phyloP scores from a whole-genome alignment of 1,140 invertebrate species.

The Conus betulinus region DNA sequence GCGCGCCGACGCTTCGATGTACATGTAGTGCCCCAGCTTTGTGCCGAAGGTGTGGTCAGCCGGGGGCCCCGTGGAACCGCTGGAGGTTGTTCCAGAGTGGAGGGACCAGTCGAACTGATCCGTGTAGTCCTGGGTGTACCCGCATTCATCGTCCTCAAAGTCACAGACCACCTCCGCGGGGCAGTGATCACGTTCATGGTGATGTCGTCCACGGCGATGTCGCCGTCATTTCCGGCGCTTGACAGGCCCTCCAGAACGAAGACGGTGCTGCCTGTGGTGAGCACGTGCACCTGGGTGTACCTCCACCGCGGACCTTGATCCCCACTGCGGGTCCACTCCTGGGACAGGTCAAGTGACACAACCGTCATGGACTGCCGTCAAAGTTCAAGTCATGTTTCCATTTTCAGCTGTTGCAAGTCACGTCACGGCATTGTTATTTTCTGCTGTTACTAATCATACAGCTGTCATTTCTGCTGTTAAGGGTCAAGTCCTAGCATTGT shows the following conservation, averaged over 20 bases:
- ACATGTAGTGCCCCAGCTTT: conserved; percentile 76
- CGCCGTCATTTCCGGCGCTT: conserved; percentile 57
- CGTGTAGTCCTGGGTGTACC: conserved; percentile 82
- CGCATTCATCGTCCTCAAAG: conserved; percentile 69
- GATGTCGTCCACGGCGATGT: conserved; percentile 71
- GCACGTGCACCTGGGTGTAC: background rate
- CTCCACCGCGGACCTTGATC: conserved; percentile 24
- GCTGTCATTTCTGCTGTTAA: too few species aligned
- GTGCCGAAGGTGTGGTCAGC: conserved; percentile 70
- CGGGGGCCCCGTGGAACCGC: conserved; percentile 47
- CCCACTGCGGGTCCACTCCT: conserved; percentile 27
- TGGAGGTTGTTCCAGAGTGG: background rate
- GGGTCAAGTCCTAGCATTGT: too few species aligned
- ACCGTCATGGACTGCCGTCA: too few species aligned
- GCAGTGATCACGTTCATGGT: conserved; percentile 36
- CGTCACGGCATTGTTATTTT: too few species aligned
- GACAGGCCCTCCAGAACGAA: conserved; percentile 56
- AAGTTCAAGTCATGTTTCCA: too few species aligned
- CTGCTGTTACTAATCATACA: too few species aligned
- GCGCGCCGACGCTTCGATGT: conserved; percentile 63
- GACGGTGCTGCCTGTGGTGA: background rate
- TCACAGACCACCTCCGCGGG: conserved; percentile 58
- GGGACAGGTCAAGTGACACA: background rate
- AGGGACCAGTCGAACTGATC: conserved; percentile 86
- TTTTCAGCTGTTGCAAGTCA: too few species aligned